Base-by-base conservation (phyloP, 2,888 invertebrate species). In the Eupithecia insigniata region DNA sequence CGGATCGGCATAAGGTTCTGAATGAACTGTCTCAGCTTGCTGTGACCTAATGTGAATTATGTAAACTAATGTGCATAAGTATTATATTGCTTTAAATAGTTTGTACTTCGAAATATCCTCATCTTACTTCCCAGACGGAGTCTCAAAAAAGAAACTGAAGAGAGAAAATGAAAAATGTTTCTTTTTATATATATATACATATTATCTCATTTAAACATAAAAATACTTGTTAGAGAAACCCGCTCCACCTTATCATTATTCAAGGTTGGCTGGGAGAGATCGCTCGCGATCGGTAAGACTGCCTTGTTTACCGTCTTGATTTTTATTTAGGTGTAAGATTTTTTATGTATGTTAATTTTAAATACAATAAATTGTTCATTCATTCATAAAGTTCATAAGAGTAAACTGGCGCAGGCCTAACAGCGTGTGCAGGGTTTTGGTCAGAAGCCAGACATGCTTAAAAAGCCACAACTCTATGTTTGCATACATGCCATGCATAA, bases 1-100 rank as follows among this genome's bases (percentile, higher is more conserved):
- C 73, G 70, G 34, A 67, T 65, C 73, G 65, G 30, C 28, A 26
- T 16, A 70, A 64, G 61, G 72, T 58, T 70, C 62, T 70, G 66
- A 70, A 64, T 67, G 62, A 8, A 60, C 18, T 32, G 61, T 61
- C n/a, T n/a, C 30, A 32, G 61, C 30, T 22, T 16, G 26, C 61
- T 32, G 30, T 0, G 32, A 32, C 61, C 61, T n/a, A 61, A 32
- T 32, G 32, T 32, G n/a, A n/a, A 18, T 18, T 46, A 22, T 51
- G 46, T 51, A 51, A 51, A 51, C 46, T 46, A 8, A 22, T 51
- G 46, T 51, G n/a, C 46, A 51, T 51, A 22, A 51, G 46, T 22
- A 51, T 51, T 51, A 22, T 51, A 51, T 51, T 51, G 10, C 46
- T 51, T 51, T 51, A 10, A 51, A 51, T 51, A 51, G 8, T 46